Base-by-base conservation (phyloP, 2,797 vertebrate species). In the Gymnothorax javanicus region DNA sequence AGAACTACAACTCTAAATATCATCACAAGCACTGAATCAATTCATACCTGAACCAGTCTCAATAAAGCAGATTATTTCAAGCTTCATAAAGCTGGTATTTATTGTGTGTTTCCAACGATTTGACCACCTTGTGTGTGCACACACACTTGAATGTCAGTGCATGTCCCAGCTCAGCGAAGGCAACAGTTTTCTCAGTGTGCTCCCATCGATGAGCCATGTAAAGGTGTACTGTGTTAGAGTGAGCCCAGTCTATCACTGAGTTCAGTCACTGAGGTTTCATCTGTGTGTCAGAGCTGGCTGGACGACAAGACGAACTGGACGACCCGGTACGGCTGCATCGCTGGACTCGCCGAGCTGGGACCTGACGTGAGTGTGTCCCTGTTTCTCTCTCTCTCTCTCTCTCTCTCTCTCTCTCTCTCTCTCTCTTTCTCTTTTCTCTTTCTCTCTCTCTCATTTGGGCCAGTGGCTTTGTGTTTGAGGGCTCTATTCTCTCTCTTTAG, bases 241-340 rank as follows among this genome's bases (percentile, higher is more conserved):
- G 15, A 27, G 12, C 20, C 13, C 73, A 52, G 43, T 77, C 52
- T 5, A 50, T 77, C 52, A 50, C 33, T 50, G 73, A 43, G 33
- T 77, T 17, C 33, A 52, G 33, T 50, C 33, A 52, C 33, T 77
- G 33, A 77, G 5, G 73, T 20, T 77, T 77, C 15, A 50, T 83
- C 17, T 85, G 8, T 54, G 88, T 87, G 20, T 83, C 93, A 99
- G 98, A 97, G 97, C 89, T 97, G 96, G 97, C 91, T 98, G 88
- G 98, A 98, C 25, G 98, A 99, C 0, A 97, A 97, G 94, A 98
- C 98, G 0, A 97, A 98, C 13, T 99, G 98, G 98, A 99, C 86
- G 2, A 23, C 7, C 7, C 52, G 86, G 83, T 87, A 98, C 0
- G 98, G 98, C 88, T 98, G 97, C 93, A 99, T 99, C 0, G 98